phyloP scores from a whole-genome alignment of 2,797 vertebrate species.

The Falco biarmicus region DNA sequence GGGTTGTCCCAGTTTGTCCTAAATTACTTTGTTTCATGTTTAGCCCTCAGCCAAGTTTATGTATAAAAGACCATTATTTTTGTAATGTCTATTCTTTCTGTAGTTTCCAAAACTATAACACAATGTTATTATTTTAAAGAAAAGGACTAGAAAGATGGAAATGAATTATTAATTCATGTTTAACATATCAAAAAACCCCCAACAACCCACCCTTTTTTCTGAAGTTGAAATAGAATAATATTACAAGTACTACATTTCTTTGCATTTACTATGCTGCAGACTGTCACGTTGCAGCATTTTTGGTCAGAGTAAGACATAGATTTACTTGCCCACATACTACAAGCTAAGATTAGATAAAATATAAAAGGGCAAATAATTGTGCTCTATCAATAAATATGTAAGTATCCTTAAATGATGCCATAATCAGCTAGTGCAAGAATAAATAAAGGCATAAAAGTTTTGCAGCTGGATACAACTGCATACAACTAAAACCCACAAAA shows the following conservation, averaged over 20 bases:
- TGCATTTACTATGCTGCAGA: background rate
- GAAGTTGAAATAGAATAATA: background rate
- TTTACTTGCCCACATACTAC: background rate
- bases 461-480: background rate
- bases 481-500: background rate
- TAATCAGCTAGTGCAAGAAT: background rate
- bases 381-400: background rate
- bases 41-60: background rate
- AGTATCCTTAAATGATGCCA: background rate
- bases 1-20: background rate
- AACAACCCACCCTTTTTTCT: background rate
- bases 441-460: background rate
- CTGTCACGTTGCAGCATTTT: background rate
- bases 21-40: background rate
- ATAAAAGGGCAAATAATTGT: background rate
- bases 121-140: background rate
- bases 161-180: background rate
- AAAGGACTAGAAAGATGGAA: background rate
- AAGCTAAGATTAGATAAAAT: background rate
- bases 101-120: background rate
- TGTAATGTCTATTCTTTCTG: background rate
- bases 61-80: background rate
- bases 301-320: background rate
- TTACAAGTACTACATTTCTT: background rate
- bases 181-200: background rate